Percentiles rank a stretch among this genome's conserved stretches.
These are phyloP conservation scores for Phyllostomus hastatus DNA, from an alignment of 2,113 vertebrate genomes.

Conservation along the genomic window DNA sequence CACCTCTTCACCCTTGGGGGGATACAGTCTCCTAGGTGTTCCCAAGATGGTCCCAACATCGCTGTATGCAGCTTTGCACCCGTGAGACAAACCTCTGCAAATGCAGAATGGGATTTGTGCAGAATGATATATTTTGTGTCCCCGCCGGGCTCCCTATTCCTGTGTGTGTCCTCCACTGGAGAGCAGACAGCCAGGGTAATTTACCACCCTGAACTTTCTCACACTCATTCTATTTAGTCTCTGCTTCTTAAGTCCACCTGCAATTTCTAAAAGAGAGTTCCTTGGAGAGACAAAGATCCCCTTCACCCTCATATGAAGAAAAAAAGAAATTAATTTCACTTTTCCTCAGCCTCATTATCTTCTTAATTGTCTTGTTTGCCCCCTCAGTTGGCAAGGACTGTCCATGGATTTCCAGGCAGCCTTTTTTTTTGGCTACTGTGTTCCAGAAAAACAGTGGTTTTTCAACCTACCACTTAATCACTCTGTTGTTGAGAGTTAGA, in stretches of 20 bases:
- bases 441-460: neutral
- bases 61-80: neutral
- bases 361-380: constrained; percentile 65
- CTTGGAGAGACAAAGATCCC: constrained; percentile 39
- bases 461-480: neutral
- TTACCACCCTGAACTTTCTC: constrained; percentile 41
- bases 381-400: constrained; percentile 63
- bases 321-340: constrained; percentile 65
- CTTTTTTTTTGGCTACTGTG: constrained; percentile 62
- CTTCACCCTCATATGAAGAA: neutral
- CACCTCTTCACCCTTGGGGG: neutral
- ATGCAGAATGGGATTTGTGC: constrained; percentile 69
- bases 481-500: neutral
- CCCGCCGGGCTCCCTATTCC: neutral
- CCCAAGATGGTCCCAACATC: neutral
- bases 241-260: constrained; percentile 31
- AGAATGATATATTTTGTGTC: constrained; percentile 48
- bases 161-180: neutral
- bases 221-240: neutral
- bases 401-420: constrained; percentile 59
- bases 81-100: neutral
- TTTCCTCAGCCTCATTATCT: constrained; percentile 54
- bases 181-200: neutral
- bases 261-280: constrained; percentile 31
- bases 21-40: neutral